Conservation (phyloP, 2,888 invertebrate species). For the Cyaniris semiargus region DNA sequence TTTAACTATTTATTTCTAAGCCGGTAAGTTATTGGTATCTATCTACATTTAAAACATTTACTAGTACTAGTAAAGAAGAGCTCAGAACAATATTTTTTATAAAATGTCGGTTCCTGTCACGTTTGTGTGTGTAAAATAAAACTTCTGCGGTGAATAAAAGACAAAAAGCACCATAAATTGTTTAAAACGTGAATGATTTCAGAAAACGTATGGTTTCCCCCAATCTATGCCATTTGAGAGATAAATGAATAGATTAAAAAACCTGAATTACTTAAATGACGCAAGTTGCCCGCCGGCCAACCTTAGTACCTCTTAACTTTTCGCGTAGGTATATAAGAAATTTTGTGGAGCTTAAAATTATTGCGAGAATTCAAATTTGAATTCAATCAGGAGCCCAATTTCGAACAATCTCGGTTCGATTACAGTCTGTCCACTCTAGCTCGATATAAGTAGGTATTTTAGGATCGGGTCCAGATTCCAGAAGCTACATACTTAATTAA, state of each 20-base stretch:
- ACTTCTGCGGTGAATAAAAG: background rate
- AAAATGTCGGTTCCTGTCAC: background rate
- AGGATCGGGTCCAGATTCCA: no score
- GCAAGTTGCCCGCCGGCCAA: background rate
- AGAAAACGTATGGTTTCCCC: background rate
- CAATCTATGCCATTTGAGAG: background rate
- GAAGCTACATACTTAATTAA: no score
- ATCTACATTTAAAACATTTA: no score
- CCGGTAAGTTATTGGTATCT: no score
- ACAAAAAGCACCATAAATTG: background rate
- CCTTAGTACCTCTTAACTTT: background rate
- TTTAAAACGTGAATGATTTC: background rate
- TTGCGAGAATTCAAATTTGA: no score
- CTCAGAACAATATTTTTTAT: background rate
- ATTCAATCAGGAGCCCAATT: background rate
- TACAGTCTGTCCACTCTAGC: background rate
- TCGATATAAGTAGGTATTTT: no score
- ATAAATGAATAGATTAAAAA: constrained; percentile 2
- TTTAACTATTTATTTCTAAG: no score
- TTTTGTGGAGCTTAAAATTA: no score
- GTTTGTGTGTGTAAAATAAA: background rate
- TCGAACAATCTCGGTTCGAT: background rate
- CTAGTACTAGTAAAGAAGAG: no score
- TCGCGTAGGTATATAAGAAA: background rate
- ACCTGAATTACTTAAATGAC: constrained; percentile 3